Conservation (phyloP, 2,888 invertebrate genomes). For the Carabus problematicus region DNA sequence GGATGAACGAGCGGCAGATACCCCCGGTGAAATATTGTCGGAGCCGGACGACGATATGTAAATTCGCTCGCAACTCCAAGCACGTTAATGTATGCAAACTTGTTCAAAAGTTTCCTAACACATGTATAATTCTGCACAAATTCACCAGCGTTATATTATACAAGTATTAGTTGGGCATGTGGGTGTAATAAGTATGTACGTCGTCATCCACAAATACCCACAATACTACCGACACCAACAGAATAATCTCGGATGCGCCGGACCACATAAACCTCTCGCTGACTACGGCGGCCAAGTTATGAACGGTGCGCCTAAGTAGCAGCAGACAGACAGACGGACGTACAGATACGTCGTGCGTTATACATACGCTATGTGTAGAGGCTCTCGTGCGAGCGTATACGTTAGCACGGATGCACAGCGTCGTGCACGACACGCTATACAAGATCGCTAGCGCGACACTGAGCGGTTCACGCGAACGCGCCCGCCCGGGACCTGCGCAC, state of each 20-base stretch:
- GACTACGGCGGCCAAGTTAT: background rate
- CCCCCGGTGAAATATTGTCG: slow-evolving; percentile 17
- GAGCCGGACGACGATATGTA: slow-evolving; percentile 31
- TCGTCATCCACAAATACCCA: background rate
- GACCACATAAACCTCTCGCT: background rate
- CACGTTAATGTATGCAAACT: slow-evolving; percentile 30
- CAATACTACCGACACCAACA: background rate
- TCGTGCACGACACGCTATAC: slow-evolving; percentile 15
- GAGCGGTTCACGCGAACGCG: slow-evolving; percentile 17
- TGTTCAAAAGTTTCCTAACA: slow-evolving; percentile 34
- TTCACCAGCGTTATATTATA: slow-evolving; percentile 18
- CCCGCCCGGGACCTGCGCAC: slow-evolving; percentile 33
- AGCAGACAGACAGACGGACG: background rate
- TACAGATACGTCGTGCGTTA: slow-evolving; percentile 8
- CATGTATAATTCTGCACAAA: slow-evolving; percentile 35
- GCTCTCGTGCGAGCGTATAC: slow-evolving; percentile 6
- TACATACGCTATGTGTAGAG: slow-evolving; percentile 13
- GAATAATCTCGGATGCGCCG: slow-evolving; percentile 2
- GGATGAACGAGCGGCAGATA: slow-evolving; percentile 3
- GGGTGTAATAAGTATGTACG: background rate
- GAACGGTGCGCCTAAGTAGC: too few species aligned
- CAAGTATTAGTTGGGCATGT: slow-evolving; percentile 4
- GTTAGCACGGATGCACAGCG: slow-evolving; percentile 6
- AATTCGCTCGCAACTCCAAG: slow-evolving; percentile 22
- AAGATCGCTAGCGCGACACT: slow-evolving; percentile 31